These are phyloP conservation scores for Drosophila fungiperda DNA, from an alignment of 2,888 invertebrate genomes.

Conservation along the genomic window DNA sequence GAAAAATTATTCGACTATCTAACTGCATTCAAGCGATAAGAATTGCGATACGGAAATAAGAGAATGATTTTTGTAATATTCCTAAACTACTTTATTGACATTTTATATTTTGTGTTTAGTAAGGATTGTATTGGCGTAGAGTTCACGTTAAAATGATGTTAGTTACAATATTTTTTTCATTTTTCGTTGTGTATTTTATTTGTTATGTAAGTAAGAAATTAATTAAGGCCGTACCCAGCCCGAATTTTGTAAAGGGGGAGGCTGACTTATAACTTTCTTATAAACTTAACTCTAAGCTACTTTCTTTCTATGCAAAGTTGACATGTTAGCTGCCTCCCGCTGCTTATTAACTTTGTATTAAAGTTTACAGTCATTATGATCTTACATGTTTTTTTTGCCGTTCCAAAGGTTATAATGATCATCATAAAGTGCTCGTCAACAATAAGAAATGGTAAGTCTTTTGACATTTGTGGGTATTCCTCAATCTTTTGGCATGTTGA, in stretches of 20 bases:
- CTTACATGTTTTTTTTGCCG: not conserved
- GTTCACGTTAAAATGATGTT: not conserved
- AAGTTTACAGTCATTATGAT: not conserved
- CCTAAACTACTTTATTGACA: not conserved
- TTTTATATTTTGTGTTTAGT: not conserved
- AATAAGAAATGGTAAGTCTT: slow-evolving; percentile 6
- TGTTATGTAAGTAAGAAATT: slow-evolving; percentile 23
- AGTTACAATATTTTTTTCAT: not conserved
- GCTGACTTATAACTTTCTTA: not conserved
- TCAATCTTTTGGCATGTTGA: not conserved
- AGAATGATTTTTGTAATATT: not conserved
- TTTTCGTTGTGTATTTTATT: not conserved
- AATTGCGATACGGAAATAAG: not conserved
- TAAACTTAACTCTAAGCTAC: not conserved
- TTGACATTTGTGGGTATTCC: not conserved
- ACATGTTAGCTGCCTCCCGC: not conserved
- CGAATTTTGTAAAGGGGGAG: not conserved
- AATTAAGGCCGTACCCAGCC: not conserved
- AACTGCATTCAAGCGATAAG: slow-evolving; percentile 7
- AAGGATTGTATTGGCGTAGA: not conserved
- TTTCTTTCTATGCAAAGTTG: not conserved
- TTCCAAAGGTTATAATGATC: not conserved
- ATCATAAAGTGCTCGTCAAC: too few relatives aligned
- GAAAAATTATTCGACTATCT: not conserved
- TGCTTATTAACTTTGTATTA: not conserved